Percentiles rank a stretch among this genome's conserved stretches.
Conservation (phyloP, 92 coral and sea anemone genomes). For the Siderastrea radians region DNA sequence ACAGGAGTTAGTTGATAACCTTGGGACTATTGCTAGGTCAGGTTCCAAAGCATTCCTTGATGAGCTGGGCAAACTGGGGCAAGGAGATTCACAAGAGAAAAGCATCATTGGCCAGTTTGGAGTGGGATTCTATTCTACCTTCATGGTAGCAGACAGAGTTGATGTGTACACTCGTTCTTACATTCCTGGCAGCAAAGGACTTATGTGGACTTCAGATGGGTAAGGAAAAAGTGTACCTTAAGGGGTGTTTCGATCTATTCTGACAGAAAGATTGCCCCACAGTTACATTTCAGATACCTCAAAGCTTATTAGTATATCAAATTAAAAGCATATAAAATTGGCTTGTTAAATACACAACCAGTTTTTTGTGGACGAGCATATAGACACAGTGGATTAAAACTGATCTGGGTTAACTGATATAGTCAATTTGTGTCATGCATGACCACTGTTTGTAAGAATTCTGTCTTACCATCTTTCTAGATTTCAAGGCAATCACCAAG, state of each 20-base stretch:
- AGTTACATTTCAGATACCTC: no score
- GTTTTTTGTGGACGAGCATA: no score
- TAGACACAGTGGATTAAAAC: no score
- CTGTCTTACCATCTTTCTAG: no score
- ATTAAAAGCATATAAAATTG: no score
- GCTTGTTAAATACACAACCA: no score
- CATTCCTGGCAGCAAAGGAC: conserved; percentile 88
- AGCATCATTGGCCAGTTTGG: conserved; percentile 99
- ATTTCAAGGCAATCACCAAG: background rate
- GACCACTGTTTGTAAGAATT: no score
- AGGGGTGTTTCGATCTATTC: no score
- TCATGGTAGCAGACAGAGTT: conserved; percentile 96
- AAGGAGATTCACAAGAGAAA: conserved; percentile 61
- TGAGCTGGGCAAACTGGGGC: conserved; percentile 78
- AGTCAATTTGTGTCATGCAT: no score
- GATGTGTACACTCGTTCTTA: conserved; percentile 93
- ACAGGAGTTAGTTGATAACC: conserved; percentile 85
- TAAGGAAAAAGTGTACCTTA: conserved; percentile 24
- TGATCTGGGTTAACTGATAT: no score
- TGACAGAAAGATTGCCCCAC: no score
- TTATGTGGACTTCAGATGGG: conserved; percentile 99
- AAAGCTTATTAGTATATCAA: no score
- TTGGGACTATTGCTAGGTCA: conserved; percentile 97
- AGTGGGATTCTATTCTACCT: conserved; percentile 97
- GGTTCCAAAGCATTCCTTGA: conserved; percentile 95